Base-by-base conservation (phyloP, 2,113 vertebrate genomes). In the Collichthys lucidus region DNA sequence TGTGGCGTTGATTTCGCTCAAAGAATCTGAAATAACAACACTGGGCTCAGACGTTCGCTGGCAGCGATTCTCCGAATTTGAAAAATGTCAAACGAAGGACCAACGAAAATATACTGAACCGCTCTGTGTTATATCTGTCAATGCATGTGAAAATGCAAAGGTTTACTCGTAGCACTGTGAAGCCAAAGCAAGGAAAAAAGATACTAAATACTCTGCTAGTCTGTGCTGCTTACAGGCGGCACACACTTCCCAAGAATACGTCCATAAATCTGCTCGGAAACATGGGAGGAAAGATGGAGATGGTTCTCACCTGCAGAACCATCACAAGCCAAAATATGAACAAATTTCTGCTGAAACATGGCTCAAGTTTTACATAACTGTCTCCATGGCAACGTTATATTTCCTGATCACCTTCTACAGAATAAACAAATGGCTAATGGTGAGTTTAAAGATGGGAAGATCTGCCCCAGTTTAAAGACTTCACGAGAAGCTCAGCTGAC, bases 61-160 rank as follows among this genome's bases (percentile, higher is more conserved):
- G 12, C 60, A 11, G 15, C 53, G 17, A 59, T 14, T 8, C 5
- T 64, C 66, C 52, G 20, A 42, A 49, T 64, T 35, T 69, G 12
- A 52, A 29, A 31, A 31, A 67, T 71, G 60, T 17, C 12, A 52
- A 74, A 11, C 15, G 49, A 42, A 56, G 20, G 66, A 53, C 61
- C 70, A 82, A 68, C 72, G 74, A 82, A 78, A 89, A 84, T 77
- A 73, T 5, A 61, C 47, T 65, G 19, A 82, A 57, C 50, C 52
- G 14, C 2, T 47, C 16, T 2, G 14, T 42, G 20, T 74, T 35
- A 9, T 44, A 52, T 35, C 47, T 60, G 35, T 12, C 52, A 20
- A 66, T n/a, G 75, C 20, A 15, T 78, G 74, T 65, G 40, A 71
- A 78, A 65, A 71, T 0, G 9, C 22, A 59, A 65, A 69, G 4